phyloP scores from a whole-genome alignment of 2,797 vertebrate genomes.

The Malurus splendens region DNA sequence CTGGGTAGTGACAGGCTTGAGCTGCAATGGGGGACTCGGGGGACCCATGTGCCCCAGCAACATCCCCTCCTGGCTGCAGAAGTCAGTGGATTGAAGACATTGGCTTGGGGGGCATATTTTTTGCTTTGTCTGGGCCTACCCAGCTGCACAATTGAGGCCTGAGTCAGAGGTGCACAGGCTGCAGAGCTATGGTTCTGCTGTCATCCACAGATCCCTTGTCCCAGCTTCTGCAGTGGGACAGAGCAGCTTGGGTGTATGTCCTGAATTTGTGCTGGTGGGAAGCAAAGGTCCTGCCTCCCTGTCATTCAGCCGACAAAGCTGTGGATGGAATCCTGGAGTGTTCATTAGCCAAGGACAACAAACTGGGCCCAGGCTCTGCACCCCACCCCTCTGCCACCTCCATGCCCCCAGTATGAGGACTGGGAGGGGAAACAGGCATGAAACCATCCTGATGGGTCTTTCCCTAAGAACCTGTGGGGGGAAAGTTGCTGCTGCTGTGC shows the following conservation, averaged over 20 bases:
- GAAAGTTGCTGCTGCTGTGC: background rate
- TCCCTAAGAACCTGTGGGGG: background rate
- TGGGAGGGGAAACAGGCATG: background rate
- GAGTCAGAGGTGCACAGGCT: background rate
- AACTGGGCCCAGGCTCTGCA: background rate
- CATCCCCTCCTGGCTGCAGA: background rate
- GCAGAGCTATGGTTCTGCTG: background rate
- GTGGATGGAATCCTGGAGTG: background rate
- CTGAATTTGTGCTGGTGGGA: background rate
- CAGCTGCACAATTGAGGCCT: background rate
- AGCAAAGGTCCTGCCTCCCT: background rate
- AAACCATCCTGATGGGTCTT: background rate
- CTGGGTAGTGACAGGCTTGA: background rate
- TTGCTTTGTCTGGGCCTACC: background rate
- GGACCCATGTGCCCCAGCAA: background rate
- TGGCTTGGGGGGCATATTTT: rapidly evolving
- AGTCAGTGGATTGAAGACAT: background rate
- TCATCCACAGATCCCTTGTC: background rate
- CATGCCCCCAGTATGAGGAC: rapidly evolving
- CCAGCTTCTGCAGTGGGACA: background rate
- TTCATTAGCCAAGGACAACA: background rate
- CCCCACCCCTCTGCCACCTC: background rate
- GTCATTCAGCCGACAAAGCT: rapidly evolving
- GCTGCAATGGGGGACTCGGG: background rate
- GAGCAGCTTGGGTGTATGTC: background rate